Conservation (phyloP, 2,797 vertebrate genomes). For the Graptemys geographica region DNA sequence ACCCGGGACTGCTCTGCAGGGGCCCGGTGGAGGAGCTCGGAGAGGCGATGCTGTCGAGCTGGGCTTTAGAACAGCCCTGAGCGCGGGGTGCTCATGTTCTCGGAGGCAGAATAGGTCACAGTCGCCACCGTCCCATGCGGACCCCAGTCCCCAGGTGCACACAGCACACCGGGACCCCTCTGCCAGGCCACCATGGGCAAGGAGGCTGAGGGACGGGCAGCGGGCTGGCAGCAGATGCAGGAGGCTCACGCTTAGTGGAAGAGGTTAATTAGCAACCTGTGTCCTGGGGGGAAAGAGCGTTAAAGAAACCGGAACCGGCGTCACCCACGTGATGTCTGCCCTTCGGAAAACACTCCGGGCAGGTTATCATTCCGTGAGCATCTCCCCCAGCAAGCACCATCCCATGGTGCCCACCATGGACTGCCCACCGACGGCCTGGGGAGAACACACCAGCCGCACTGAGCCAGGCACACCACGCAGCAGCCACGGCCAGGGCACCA, state of each 20-base stretch:
- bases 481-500: too few species aligned
- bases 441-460: not conserved
- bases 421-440: not conserved
- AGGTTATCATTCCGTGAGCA: not conserved
- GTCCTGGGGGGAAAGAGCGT: not conserved
- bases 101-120: not conserved
- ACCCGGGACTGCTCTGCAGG: too few species aligned
- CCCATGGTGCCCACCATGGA: not conserved
- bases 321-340: not conserved
- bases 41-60: not conserved
- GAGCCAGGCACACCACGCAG: not conserved
- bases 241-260: not conserved
- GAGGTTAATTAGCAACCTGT: not conserved
- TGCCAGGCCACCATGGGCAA: too few species aligned
- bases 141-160: too few species aligned
- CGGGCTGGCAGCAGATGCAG: not conserved
- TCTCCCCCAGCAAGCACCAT: not conserved
- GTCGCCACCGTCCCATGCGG: not conserved
- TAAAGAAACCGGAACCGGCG: not conserved
- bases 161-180: not conserved
- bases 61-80: too few species aligned
- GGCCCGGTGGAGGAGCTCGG: not conserved
- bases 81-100: too few species aligned
- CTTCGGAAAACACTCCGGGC: not conserved
- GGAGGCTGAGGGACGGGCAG: too few species aligned